Base-by-base conservation (phyloP, 1,140 invertebrate genomes). In the Daktulosphaira vitifoliae region DNA sequence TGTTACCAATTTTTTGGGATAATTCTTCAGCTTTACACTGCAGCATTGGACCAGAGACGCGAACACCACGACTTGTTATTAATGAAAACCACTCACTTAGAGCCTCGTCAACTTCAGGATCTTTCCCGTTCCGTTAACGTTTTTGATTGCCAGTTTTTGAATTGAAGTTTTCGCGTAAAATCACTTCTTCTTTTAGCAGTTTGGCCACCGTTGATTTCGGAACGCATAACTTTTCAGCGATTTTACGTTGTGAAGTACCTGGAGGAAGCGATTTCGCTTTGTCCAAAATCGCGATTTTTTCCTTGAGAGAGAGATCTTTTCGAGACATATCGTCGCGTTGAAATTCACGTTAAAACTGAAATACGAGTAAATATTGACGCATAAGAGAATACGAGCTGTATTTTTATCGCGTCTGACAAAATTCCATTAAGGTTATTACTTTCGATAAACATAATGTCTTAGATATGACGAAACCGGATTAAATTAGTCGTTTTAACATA, bases 331-430 rank as follows among this genome's bases (percentile, higher is more conserved):
- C 25, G 46, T 49, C 22, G 25, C 46, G 22, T 49, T 49, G 20
- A 49, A 49, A 49, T 49, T 49, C 46, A 49, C 22, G 46, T 48
- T 48, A 48, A 48, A 48, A 48, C 44, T 48, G 44, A 48, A 48
- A 48, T 5, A 37, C 33, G 33, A 6, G 33, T 37, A n/a, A n/a
- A n/a, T n/a, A n/a, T n/a, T n/a, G n/a, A n/a, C n/a, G n/a, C n/a
- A n/a, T n/a, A n/a, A n/a, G n/a, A n/a, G n/a, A n/a, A n/a, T n/a
- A n/a, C n/a, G n/a, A n/a, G n/a, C n/a, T n/a, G n/a, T n/a, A n/a
- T n/a, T n/a, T n/a, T n/a, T n/a, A n/a, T n/a, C n/a, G n/a, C n/a
- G n/a, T n/a, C n/a, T n/a, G n/a, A n/a, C n/a, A n/a, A n/a, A n/a
- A n/a, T n/a, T n/a, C n/a, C n/a, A n/a, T n/a, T n/a, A n/a, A n/a